Evolutionary conservation across 2,888 invertebrate species (phyloP), one percentile per base, ranked within the genome.

Genomic region (Diploptera punctata): DNA sequence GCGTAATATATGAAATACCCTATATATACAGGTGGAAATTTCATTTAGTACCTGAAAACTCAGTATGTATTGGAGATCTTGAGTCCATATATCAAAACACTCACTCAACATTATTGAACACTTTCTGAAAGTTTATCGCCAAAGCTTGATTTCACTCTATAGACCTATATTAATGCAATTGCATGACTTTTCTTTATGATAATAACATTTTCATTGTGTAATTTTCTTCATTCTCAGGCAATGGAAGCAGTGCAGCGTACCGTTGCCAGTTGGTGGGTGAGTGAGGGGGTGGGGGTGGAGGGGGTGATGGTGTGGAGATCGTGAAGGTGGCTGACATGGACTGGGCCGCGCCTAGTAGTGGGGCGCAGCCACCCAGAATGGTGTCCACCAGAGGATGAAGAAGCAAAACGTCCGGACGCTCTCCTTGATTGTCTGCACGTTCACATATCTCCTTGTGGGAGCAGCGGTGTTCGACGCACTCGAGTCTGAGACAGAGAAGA

Each of bases 351-450:
- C 76, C 76, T 72, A 74, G 76, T 73, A 72, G 60, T 70, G 74
- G 75, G 54, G 72, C 57, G 67, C 68, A 49, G 47, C 71, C 72
- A 38, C 57, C 67, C 74, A 75, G 75, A 72, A 75, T 75, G 88
- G 87, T 85, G 88, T 86, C 86, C 87, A 85, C 86, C 89, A 89
- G 88, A 90, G 90, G 89, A 99, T 99, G 99, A 99, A 99, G 95
- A 98, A 98, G 90, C 99, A 99, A 93, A 99, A 99, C 94, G 98
- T 99, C 86, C 97, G 99, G 89, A 99, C 99, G 87, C 90, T 99
- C 89, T 98, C 98, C 82, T 93, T 99, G 88, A 99, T 99, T 88
- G 98, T 99, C 89, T 98, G 98, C 90, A 99, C 99, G 86, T 97
- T 99, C 89, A 99, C 99, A 81, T 99, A 99, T 86, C 90, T 99